Evolutionary conservation across 2,113 vertebrate species (phyloP).

Genomic region (Colossoma macropomum): DNA sequence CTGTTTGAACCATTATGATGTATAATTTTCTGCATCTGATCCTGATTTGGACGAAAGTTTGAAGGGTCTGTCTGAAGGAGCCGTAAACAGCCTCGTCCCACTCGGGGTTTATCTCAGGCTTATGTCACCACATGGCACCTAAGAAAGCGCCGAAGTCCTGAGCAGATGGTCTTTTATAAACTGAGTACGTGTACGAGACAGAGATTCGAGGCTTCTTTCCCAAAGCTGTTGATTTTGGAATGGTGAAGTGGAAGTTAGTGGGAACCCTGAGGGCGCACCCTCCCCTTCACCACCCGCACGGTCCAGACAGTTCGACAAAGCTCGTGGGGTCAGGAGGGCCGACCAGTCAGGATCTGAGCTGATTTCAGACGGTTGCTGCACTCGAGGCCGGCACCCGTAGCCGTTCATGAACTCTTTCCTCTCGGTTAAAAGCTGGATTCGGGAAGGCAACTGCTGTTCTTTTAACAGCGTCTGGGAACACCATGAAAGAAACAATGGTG

Average conservation of each 20-base stretch:
- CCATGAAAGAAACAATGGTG: neutral
- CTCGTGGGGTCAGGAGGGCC: constrained; percentile 1
- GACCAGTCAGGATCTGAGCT: neutral
- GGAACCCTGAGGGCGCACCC: neutral
- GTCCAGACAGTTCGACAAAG: constrained; percentile 8
- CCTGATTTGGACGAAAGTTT: constrained; percentile 32
- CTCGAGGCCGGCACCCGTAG: neutral
- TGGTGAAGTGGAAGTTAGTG: neutral
- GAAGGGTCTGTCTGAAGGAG: constrained; percentile 41
- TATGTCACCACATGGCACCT: constrained; percentile 25
- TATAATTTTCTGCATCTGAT: constrained; percentile 25
- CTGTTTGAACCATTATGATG: neutral
- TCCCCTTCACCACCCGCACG: neutral
- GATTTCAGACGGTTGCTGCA: neutral
- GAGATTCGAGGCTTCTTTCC: neutral
- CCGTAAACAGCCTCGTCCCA: constrained; percentile 28
- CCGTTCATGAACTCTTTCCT: neutral
- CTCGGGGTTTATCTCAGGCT: constrained; percentile 21
- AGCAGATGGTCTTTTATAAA: constrained; percentile 48
- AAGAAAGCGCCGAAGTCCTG: constrained; percentile 1
- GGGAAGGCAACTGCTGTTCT: neutral
- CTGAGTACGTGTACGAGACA: neutral
- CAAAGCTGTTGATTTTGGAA: neutral
- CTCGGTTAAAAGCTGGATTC: neutral
- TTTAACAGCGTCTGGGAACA: neutral